Evolutionary conservation across 2,113 vertebrate species (phyloP).

Genomic region (Thunnus maccoyii): DNA sequence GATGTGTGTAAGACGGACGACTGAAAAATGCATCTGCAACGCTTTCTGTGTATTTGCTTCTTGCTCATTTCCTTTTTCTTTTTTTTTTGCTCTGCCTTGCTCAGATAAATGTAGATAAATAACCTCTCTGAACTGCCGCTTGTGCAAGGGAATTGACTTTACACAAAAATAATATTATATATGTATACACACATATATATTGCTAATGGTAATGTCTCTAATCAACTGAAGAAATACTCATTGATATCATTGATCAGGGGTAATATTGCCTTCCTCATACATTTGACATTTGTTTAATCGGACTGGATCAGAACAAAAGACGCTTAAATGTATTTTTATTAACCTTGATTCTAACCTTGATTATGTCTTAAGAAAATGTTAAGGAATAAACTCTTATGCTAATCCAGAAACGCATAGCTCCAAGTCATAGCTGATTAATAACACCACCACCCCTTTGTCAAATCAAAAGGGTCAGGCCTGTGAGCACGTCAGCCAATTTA

Average conservation of each 20-base stretch:
- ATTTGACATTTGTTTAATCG: background rate
- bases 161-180: too few relatives aligned
- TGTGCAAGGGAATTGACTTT: too few relatives aligned
- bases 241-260: background rate
- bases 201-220: background rate
- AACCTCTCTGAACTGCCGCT: background rate
- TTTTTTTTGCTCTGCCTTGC: too few relatives aligned
- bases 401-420: background rate
- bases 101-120: background rate
- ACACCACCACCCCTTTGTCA: background rate
- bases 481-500: background rate
- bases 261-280: background rate
- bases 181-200: too few relatives aligned
- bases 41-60: too few relatives aligned
- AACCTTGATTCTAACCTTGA: background rate
- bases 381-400: slow-evolving; percentile 2
- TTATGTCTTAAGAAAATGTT: slow-evolving; percentile 13
- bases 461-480: background rate
- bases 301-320: background rate
- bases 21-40: too few relatives aligned
- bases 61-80: too few relatives aligned
- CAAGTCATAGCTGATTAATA: background rate
- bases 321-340: too few relatives aligned
- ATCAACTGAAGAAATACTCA: background rate
- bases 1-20: too few relatives aligned